Evolutionary conservation across 1,140 invertebrate species (phyloP), one percentile per base, ranked within the genome.

Genomic region (Laodelphax striatellus): DNA sequence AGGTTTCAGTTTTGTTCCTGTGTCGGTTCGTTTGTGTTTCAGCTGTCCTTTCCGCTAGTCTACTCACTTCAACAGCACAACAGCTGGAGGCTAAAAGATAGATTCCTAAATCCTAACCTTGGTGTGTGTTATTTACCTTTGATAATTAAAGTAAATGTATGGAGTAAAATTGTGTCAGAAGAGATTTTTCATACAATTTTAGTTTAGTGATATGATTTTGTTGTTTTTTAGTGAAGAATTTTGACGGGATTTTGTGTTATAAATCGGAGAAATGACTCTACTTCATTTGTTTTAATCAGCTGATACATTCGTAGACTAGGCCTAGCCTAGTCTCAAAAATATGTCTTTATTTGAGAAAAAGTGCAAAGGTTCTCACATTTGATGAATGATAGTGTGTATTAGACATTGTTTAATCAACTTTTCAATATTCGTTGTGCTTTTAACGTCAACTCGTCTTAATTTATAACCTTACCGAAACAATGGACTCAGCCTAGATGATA

Each of bases 91-190:
- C 46, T 19, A 50, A 50, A 22, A 50, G 34, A 38, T 38, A 38
- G 34, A 38, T 38, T 38, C 34, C 34, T 38, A 38, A 38, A 19
- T 50, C 46, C 46, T 50, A 50, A 50, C 46, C 46, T 50, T 50
- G 46, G 46, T 50, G 5, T 50, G 46, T 38, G 46, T 50, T 50
- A 50, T 50, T 50, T 50, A 50, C 46, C 46, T 50, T 50, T 50
- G 34, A 38, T 38, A 38, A 38, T 38, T 22, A 14, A 50, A 50
- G 46, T 50, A 50, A 19, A 19, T 22, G n/a, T 19, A 50, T 19
- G 5, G 14, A 19, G 46, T 50, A 22, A 19, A 50, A 22, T 22
- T 50, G 46, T 19, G 16, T 50, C 16, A 16, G 11, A 19, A 19
- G 16, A 8, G 46, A 17, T 50, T 50, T 50, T 1, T 50, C 16